phyloP scores from a whole-genome alignment of 2,797 vertebrate species.

The Nannoperca australis region DNA sequence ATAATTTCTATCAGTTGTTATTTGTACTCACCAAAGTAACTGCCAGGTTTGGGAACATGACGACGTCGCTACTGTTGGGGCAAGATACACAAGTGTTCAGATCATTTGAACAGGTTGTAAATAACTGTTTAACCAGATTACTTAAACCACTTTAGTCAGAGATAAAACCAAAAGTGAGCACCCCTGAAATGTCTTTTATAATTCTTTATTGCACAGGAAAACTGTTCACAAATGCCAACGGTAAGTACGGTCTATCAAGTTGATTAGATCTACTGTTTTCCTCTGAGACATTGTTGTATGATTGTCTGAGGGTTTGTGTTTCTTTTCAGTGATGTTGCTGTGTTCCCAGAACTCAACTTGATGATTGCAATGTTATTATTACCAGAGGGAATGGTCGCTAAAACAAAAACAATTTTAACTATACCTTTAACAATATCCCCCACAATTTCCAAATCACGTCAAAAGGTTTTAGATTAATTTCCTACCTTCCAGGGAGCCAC shows the following conservation, averaged over 20 bases:
- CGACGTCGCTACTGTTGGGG: too few species aligned
- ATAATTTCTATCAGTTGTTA: neutral
- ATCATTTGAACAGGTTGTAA: neutral
- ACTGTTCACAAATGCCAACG: neutral
- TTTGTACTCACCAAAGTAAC: neutral
- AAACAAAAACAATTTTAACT: neutral
- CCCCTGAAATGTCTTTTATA: neutral
- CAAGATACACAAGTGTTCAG: neutral
- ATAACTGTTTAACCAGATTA: slow-evolving; percentile 2
- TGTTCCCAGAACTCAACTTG: neutral
- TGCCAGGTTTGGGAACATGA: neutral
- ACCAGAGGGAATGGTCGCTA: neutral
- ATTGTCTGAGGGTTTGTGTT: neutral
- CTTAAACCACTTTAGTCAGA: neutral
- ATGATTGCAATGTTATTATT: neutral
- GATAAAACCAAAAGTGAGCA: neutral
- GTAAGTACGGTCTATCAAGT: neutral
- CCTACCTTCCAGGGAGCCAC: neutral
- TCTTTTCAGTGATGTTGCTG: neutral
- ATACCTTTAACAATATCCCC: neutral
- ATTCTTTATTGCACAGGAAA: neutral
- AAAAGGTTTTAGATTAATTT: slow-evolving; percentile 1
- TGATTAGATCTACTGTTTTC: neutral
- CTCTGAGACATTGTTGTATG: neutral
- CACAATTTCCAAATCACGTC: neutral